Evolutionary conservation across 2,113 vertebrate species (phyloP).

Genomic region (Ia io): DNA sequence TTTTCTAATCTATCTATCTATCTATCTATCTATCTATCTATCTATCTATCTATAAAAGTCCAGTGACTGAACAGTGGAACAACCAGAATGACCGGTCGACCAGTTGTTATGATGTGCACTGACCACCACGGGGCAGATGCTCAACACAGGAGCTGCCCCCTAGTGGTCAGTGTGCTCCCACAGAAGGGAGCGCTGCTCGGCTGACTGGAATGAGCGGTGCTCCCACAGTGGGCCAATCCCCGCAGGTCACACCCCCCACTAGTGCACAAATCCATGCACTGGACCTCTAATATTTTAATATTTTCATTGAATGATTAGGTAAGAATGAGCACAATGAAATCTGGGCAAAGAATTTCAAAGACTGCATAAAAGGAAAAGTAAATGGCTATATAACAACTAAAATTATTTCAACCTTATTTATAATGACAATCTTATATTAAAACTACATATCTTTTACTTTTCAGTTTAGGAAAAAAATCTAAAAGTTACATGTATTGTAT

Average conservation of each 20-base stretch:
- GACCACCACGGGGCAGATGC: too few relatives aligned
- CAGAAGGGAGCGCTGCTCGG: too few relatives aligned
- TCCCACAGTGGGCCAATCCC: too few relatives aligned
- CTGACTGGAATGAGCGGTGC: too few relatives aligned
- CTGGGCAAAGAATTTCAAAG: neutral
- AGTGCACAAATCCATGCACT: too few relatives aligned
- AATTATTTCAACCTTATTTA: neutral
- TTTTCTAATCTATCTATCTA: neutral
- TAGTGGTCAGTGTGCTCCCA: too few relatives aligned
- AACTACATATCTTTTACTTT: neutral
- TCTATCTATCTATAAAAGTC: too few relatives aligned
- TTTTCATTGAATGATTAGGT: neutral
- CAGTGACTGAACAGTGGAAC: too few relatives aligned
- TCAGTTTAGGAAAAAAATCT: constrained; percentile 24
- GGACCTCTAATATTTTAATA: neutral
- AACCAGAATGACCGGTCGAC: too few relatives aligned
- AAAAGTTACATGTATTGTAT: neutral
- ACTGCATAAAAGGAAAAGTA: neutral
- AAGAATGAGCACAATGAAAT: neutral
- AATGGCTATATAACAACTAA: neutral
- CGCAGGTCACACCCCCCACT: too few relatives aligned
- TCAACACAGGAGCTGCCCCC: too few relatives aligned
- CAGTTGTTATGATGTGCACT: too few relatives aligned
- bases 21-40: neutral
- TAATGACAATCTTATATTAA: neutral